phyloP scores from a whole-genome alignment of 2,797 vertebrate species.

The Remorina albescens region DNA sequence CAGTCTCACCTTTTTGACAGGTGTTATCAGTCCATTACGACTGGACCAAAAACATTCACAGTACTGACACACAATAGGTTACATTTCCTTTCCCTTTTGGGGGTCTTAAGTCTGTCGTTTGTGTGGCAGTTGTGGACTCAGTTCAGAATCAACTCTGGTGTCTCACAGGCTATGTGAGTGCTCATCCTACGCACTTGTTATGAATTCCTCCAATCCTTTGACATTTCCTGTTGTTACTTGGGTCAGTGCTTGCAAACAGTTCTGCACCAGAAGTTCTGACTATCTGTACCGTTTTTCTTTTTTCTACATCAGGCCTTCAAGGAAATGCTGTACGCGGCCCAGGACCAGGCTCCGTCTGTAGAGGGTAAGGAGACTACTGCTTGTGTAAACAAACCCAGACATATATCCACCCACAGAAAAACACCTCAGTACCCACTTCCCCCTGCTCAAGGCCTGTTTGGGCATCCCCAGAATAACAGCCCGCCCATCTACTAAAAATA shows the following conservation, averaged over 20 bases:
- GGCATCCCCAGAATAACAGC: conserved; percentile 76
- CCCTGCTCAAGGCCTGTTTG: conserved; percentile 50
- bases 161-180: background rate
- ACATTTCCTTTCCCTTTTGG: too few relatives aligned
- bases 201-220: background rate
- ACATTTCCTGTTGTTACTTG: background rate
- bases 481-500: conserved; percentile 79
- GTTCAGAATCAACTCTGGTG: too few relatives aligned
- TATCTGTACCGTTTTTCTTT: conserved; percentile 42
- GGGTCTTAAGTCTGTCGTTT: too few relatives aligned
- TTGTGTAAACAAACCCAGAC: conserved; percentile 42
- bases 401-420: conserved; percentile 17
- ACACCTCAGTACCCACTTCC: conserved; percentile 27
- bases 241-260: conserved; percentile 5
- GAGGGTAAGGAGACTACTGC: conserved; percentile 90
- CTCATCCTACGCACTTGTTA: background rate
- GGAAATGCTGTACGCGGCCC: conserved; percentile 97
- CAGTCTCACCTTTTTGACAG: too few relatives aligned
- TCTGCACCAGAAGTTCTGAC: conserved; percentile 1
- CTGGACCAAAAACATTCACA: too few relatives aligned
- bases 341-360: conserved; percentile 98
- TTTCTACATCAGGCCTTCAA: conserved; percentile 91
- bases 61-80: too few relatives aligned
- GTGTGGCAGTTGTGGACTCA: too few relatives aligned
- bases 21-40: too few relatives aligned